phyloP scores from a whole-genome alignment of 30 jellyfish, hydroid and myxozoan species.

The Turritopsis dohrnii region DNA sequence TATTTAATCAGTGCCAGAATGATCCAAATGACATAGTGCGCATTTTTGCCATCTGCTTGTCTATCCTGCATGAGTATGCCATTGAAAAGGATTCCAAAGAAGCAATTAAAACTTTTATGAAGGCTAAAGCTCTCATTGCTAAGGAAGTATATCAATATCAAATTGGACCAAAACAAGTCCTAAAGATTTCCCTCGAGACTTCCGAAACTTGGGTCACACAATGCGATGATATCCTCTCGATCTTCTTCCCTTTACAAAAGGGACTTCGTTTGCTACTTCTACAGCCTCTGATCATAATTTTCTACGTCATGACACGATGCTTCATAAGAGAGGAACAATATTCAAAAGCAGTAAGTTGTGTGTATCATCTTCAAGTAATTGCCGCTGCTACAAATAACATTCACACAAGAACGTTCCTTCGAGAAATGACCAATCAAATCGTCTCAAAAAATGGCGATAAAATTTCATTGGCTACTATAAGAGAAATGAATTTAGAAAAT shows the following conservation, averaged over 20 bases:
- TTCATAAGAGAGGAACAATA: background rate
- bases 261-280: background rate
- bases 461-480: background rate
- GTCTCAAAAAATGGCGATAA: background rate
- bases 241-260: background rate
- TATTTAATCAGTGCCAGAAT: background rate
- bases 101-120: background rate
- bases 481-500: background rate
- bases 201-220: background rate
- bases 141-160: background rate
- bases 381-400: background rate
- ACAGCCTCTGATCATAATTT: background rate
- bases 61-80: background rate
- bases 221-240: background rate
- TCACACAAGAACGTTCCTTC: background rate
- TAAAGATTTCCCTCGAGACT: background rate
- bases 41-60: background rate
- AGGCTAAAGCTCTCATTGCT: background rate
- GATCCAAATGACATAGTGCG: background rate
- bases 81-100: background rate
- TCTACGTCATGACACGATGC: background rate
- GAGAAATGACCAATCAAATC: background rate
- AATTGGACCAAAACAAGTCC: background rate
- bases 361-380: background rate
- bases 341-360: background rate